A percentile compares a stretch with the other conserved stretches of the same genome.
phyloP scores from a whole-genome alignment of 2,113 vertebrate genomes.

The Gobius niger region DNA sequence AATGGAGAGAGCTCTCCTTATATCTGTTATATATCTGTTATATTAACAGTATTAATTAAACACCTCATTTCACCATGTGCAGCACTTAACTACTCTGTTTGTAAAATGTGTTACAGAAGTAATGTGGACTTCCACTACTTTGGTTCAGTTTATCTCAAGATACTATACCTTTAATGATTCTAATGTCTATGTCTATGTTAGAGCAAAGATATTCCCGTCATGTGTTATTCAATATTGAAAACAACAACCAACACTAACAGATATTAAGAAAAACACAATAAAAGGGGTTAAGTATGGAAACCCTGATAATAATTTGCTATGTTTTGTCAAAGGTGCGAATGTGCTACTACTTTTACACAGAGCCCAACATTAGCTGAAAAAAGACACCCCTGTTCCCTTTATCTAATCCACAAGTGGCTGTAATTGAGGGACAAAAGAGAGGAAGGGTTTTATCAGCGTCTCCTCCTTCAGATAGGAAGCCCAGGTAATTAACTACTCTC shows the following conservation, averaged over 20 bases:
- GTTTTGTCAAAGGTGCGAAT: background rate
- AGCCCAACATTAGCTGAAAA: background rate
- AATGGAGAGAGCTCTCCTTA: too few species aligned
- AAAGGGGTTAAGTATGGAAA: background rate
- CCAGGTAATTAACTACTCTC: constrained; percentile 68
- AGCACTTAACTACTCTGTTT: too few species aligned
- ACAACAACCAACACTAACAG: too few species aligned
- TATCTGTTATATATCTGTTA: too few species aligned
- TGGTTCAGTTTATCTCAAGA: too few species aligned
- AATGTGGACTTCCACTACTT: too few species aligned
- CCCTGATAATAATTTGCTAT: background rate
- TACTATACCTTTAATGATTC: too few species aligned
- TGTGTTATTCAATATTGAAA: too few species aligned
- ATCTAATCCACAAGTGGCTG: constrained; percentile 24
- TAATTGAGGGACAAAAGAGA: constrained; percentile 45
- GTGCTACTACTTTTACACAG: background rate
- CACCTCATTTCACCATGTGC: background rate
- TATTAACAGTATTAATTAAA: background rate
- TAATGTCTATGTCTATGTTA: too few species aligned
- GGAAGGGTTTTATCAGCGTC: constrained; percentile 70
- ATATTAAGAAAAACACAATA: too few species aligned
- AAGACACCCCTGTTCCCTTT: constrained; percentile 7
- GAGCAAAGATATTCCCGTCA: too few species aligned
- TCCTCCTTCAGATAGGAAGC: constrained; percentile 76
- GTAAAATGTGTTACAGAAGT: too few species aligned